Base-by-base conservation (phyloP, 2,888 invertebrate species). In the Aspidapion aeneum region DNA sequence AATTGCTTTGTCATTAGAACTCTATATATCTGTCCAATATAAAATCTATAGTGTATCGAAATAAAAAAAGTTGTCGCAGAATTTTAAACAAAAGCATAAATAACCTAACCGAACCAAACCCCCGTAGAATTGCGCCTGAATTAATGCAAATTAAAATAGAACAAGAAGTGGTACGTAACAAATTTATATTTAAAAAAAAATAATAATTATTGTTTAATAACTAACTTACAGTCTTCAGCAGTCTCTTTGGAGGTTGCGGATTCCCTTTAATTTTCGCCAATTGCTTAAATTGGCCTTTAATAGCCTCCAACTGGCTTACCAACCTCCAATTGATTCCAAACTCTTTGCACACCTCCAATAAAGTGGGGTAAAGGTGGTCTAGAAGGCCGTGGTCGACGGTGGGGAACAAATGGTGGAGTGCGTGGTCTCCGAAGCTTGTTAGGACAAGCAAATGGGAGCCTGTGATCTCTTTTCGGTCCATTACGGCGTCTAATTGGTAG, bases 361-460 rank as follows among this genome's bases (percentile, higher is more conserved):
- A 82, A 1, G 83, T 82, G 0, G 89, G 87, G 74, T 88, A 86
- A 1, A 93, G 80, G 57, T 87, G 84, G 5, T 85, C 84, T 17
- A 94, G 77, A 60, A 87, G 85, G 0, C 87, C 88, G 73, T 94
- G 93, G 76, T 94, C 94, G 51, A 94, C 73, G 0, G 91, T 90
- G 0, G 94, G 94, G 71, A 94, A 89, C 21, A 94, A 80, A 78
- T 94, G 94, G 76, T 94, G 94, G 1, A 94, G 81, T 0, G 84
- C 83, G 75, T 94, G 94, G 65, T 90, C 88, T 0, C 94, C 94
- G 71, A 91, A 94, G 65, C 87, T 84, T 0, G 90, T 89, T 57
- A 93, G 76, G 0, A 86, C 86, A 68, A 90, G 79, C 73, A 90
- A 88, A 67, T 87, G 85, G 50, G 86, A 87, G 18, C 87, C 85